These are phyloP conservation scores for Sceloporus tristichus DNA, from an alignment of 2,113 vertebrate species.

Conservation along the genomic window DNA sequence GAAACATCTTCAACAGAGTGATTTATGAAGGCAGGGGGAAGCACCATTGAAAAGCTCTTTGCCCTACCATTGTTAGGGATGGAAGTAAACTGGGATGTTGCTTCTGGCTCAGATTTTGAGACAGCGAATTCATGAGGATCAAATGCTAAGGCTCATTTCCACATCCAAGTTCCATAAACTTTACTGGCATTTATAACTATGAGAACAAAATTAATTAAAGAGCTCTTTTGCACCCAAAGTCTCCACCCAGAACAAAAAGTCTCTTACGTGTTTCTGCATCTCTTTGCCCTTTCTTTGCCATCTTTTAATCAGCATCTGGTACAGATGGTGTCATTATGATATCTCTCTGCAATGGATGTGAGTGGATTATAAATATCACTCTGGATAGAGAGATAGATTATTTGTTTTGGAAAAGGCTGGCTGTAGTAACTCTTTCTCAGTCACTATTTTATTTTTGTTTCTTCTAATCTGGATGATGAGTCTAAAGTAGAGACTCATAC, in stretches of 20 bases:
- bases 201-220: not conserved
- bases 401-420: not conserved
- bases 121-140: not conserved
- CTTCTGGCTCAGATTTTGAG: too few relatives aligned
- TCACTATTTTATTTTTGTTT: not conserved
- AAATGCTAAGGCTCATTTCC: not conserved
- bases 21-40: not conserved
- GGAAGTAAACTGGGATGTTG: too few relatives aligned
- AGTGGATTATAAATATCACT: not conserved
- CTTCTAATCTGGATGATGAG: not conserved
- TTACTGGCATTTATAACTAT: not conserved
- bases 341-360: not conserved
- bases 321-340: not conserved
- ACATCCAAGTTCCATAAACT: not conserved
- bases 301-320: not conserved
- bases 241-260: not conserved
- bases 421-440: not conserved
- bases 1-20: not conserved
- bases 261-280: not conserved
- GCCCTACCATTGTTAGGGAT: not conserved
- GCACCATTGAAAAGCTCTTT: not conserved
- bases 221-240: not conserved
- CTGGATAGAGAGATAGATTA: not conserved
- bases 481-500: too few relatives aligned
- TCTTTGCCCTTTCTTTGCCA: not conserved